phyloP scores from a whole-genome alignment of 2,797 vertebrate species.

The Margarornis squamiger region DNA sequence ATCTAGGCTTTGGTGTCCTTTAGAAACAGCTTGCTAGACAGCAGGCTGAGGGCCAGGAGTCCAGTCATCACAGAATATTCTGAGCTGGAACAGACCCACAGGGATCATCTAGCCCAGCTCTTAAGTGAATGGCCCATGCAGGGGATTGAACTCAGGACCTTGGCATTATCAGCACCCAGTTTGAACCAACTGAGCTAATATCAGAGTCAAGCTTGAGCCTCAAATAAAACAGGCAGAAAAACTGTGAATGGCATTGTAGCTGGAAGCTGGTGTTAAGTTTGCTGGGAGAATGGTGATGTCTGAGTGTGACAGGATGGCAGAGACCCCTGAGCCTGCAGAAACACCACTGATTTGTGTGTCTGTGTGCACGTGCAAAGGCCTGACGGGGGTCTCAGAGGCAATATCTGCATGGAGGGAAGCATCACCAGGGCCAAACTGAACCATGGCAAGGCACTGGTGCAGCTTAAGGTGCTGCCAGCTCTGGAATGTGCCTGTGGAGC shows the following conservation, averaged over 20 bases:
- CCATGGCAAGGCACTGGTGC: too few species aligned
- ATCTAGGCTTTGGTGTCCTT: background rate
- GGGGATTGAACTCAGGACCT: background rate
- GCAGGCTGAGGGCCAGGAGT: background rate
- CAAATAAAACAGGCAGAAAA: background rate
- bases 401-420: background rate
- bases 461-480: background rate
- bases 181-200: background rate
- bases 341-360: background rate
- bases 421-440: background rate
- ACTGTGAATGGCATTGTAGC: background rate
- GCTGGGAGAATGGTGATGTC: background rate
- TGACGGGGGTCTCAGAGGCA: background rate
- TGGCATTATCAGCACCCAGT: background rate
- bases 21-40: background rate
- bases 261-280: background rate
- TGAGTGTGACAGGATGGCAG: accelerated
- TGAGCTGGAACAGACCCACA: background rate
- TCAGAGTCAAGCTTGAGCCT: background rate
- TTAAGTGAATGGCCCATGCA: background rate
- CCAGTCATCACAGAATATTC: background rate
- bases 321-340: background rate
- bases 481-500: background rate
- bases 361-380: background rate
- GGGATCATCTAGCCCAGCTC: background rate